Conservation (phyloP, 2,888 invertebrate genomes). For the Ormyrus rosae region DNA sequence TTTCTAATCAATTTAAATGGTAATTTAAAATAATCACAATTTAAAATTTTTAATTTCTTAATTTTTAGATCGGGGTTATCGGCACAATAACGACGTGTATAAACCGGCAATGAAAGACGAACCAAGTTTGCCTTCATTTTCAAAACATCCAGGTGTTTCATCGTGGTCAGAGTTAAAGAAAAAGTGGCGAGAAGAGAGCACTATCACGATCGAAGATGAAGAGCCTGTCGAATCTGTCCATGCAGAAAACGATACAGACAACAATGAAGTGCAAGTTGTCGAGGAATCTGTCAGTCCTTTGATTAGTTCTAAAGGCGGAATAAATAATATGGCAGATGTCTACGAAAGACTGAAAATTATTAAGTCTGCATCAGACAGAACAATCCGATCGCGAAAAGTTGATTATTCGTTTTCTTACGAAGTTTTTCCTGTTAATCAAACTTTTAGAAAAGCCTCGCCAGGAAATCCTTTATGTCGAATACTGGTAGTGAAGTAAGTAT, state of each 20-base stretch:
- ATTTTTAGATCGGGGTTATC: constrained; percentile 24
- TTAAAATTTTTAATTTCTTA: neutral
- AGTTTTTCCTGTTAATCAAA: constrained; percentile 65
- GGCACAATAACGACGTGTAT: neutral
- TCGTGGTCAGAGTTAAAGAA: constrained; percentile 71
- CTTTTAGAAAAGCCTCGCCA: constrained; percentile 69
- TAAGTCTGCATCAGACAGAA: constrained; percentile 68
- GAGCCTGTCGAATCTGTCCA: constrained; percentile 55
- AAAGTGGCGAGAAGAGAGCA: constrained; percentile 71
- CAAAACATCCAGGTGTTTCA: constrained; percentile 62
- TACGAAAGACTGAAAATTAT: constrained; percentile 70
- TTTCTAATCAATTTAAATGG: too few species aligned
- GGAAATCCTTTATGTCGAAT: constrained; percentile 69
- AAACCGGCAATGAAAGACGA: constrained; percentile 11
- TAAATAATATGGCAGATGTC: constrained; percentile 64
- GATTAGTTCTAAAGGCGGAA: constrained; percentile 62
- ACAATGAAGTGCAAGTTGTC: constrained; percentile 68
- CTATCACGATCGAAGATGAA: constrained; percentile 73
- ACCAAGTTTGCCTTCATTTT: constrained; percentile 61
- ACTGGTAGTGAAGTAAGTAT: constrained; percentile 68
- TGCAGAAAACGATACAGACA: constrained; percentile 56
- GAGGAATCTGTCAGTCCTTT: constrained; percentile 66
- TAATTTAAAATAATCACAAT: too few species aligned
- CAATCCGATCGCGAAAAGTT: constrained; percentile 65
- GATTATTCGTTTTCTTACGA: constrained; percentile 71